Base-by-base conservation (phyloP, 1,140 invertebrate species). In the Teleogryllus occipitalis region DNA sequence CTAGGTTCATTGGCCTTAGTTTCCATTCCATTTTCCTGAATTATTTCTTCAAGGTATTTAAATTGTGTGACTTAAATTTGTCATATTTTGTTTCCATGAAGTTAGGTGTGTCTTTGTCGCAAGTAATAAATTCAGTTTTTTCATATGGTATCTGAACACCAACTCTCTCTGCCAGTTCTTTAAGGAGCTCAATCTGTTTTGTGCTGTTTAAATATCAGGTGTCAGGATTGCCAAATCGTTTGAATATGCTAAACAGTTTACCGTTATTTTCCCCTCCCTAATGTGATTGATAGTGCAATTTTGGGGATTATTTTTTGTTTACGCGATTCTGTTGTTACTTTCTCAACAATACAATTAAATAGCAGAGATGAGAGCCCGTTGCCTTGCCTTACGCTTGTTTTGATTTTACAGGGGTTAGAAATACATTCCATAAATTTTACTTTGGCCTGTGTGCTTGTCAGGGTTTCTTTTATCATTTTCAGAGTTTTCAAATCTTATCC, bases 241-340 rank as follows among this genome's bases (percentile, higher is more conserved):
- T 22, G 78, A 72, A 74, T 75, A 79, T 6, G 78, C 73, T 14
- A 79, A 46, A 47, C 78, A 79, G 18, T 79, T 72, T 46, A 79
- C 75, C 48, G 22, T 39, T 22, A 79, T 47, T 79, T 48, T 79
- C 74, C 46, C 7, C 39, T 8, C 65, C 78, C 54, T 65, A 65
- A 65, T 65, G 54, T 65, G 18, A 65, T 79, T 79, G 7, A 18
- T 2, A 3, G 1, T 39, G 18, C 54, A 75, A 75, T 3, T 82
- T 93, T 91, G 0, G 95, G 95, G 87, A 94, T 97, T 86, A 96
- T 96, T 84, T 93, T 93, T 47, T 79, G 18, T 79, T 47, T 22
- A 15, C 47, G 22, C 79, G 74, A 79, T 48, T 79, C 74, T 22
- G 21, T 21, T 6, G 8, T 75, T 4, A 79, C 72, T 48, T 79